phyloP scores from a whole-genome alignment of 2,888 invertebrate genomes.

The Hydropsyche betteni region DNA sequence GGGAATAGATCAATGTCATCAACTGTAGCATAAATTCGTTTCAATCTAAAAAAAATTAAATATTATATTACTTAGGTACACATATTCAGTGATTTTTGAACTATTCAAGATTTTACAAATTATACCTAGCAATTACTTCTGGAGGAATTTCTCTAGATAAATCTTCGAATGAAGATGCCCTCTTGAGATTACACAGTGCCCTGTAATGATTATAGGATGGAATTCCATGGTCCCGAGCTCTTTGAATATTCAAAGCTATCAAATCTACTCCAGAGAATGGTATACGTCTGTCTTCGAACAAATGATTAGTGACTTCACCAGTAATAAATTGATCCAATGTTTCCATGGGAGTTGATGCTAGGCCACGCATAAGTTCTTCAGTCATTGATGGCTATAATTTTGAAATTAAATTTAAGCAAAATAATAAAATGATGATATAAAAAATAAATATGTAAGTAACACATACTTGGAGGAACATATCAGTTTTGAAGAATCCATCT shows the following conservation, averaged over 20 bases:
- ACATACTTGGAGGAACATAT: constrained; percentile 76
- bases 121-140: constrained; percentile 76
- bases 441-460: constrained; percentile 24
- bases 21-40: constrained; percentile 85
- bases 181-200: constrained; percentile 87
- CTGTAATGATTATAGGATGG: constrained; percentile 91
- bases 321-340: constrained; percentile 93
- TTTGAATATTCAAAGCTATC: constrained; percentile 89
- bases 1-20: constrained; percentile 97
- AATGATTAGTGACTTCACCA: constrained; percentile 92
- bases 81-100: neutral
- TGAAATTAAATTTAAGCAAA: neutral
- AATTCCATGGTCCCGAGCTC: constrained; percentile 88
- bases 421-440: constrained; percentile 2
- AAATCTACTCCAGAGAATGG: constrained; percentile 94
- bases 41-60: constrained; percentile 64
- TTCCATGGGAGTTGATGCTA: constrained; percentile 91
- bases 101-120: neutral
- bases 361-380: constrained; percentile 86
- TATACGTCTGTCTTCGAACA: constrained; percentile 88
- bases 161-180: constrained; percentile 87
- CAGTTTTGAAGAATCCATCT: constrained; percentile 92
- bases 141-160: constrained; percentile 85
- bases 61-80: neutral
- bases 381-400: constrained; percentile 74